Evolutionary conservation across 1,140 invertebrate species (phyloP).

Genomic region (Lamellibrachia luymesi): DNA sequence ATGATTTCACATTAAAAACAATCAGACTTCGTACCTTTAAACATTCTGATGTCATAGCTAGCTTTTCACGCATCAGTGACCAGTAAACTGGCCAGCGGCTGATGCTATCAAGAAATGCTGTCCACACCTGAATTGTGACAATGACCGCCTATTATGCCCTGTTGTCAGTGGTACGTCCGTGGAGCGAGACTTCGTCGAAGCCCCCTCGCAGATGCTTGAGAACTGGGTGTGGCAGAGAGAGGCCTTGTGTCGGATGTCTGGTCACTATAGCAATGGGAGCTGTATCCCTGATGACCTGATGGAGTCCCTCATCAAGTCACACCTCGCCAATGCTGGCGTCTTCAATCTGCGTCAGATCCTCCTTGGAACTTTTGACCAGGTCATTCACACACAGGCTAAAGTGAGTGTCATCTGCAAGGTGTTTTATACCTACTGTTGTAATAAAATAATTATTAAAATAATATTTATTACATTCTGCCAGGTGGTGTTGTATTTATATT

Average conservation of each 20-base stretch:
- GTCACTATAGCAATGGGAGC: slow-evolving; percentile 58
- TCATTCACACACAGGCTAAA: slow-evolving; percentile 54
- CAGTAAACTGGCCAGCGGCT: too few species aligned
- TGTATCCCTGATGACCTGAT: slow-evolving; percentile 59
- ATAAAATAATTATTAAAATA: too few species aligned
- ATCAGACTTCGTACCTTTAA: too few species aligned
- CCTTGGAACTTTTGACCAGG: slow-evolving; percentile 61
- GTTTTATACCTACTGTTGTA: too few species aligned
- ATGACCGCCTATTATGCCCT: background rate
- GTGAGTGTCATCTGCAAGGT: slow-evolving; percentile 30
- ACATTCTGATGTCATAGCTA: too few species aligned
- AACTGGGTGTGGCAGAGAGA: slow-evolving; percentile 65
- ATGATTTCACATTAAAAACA: too few species aligned
- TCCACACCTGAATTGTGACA: background rate
- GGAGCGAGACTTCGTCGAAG: slow-evolving; percentile 64
- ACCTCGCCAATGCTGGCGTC: slow-evolving; percentile 59
- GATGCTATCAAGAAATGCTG: background rate
- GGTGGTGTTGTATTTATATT: too few species aligned
- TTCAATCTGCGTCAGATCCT: slow-evolving; percentile 61
- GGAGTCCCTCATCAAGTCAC: slow-evolving; percentile 57
- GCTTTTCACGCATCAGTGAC: too few species aligned
- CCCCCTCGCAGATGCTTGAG: slow-evolving; percentile 65
- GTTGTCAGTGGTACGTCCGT: slow-evolving; percentile 58
- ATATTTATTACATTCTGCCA: too few species aligned
- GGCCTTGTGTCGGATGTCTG: slow-evolving; percentile 59